Conservation (phyloP, 2,888 invertebrate species). For the Cepaea hortensis region DNA sequence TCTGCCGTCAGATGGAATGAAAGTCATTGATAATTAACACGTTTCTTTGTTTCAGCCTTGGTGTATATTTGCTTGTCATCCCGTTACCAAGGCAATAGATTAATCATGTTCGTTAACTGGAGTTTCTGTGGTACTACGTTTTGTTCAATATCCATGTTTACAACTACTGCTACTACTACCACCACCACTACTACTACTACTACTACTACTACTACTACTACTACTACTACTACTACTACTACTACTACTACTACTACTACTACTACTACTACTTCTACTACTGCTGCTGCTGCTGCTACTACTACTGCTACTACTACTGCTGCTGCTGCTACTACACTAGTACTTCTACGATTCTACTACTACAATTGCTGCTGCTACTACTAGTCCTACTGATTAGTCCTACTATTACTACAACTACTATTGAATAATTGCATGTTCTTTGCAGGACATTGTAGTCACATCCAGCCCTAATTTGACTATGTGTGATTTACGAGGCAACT, state of each 20-base stretch:
- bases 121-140: neutral
- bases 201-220: constrained; percentile 39
- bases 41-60: too few species aligned
- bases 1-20: too few species aligned
- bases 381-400: constrained; percentile 14
- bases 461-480: too few species aligned
- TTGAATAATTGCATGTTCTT: too few species aligned
- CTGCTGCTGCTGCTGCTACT: constrained; percentile 40
- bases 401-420: neutral
- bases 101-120: neutral
- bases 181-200: constrained; percentile 18
- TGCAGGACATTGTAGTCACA: too few species aligned
- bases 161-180: constrained; percentile 40
- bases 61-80: too few species aligned
- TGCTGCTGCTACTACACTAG: constrained; percentile 24
- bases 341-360: neutral
- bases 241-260: constrained; percentile 43
- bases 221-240: constrained; percentile 33
- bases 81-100: too few species aligned
- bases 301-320: constrained; percentile 44
- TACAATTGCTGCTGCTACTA: constrained; percentile 41
- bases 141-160: neutral
- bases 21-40: too few species aligned
- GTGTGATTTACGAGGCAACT: too few species aligned
- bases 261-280: constrained; percentile 41